Conservation (phyloP, 2,888 invertebrate genomes). For the Brenthis daphne region DNA sequence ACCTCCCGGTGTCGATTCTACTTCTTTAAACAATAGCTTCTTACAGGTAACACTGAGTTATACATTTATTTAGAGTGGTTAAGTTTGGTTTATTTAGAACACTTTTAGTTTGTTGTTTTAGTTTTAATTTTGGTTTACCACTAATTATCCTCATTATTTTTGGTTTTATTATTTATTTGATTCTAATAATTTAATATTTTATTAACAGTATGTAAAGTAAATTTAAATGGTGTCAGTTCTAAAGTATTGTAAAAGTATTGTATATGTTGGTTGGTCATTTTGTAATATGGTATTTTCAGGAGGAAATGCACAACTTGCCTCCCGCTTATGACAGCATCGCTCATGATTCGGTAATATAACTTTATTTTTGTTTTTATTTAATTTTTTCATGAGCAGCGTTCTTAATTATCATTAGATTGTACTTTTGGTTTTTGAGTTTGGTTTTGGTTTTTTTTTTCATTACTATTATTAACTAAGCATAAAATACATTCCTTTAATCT, state of each 20-base stretch:
- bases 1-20: slow-evolving; percentile 83
- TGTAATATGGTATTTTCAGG: slow-evolving; percentile 68
- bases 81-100: not conserved
- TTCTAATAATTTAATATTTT: not conserved
- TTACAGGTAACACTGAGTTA: slow-evolving; percentile 64
- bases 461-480: too few species aligned
- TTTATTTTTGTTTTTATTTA: slow-evolving; percentile 35
- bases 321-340: slow-evolving; percentile 87
- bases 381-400: not conserved
- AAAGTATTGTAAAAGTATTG: slow-evolving; percentile 4
- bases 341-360: slow-evolving; percentile 87
- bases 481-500: too few species aligned
- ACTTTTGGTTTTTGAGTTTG: too few species aligned
- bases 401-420: too few species aligned
- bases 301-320: slow-evolving; percentile 85
- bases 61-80: slow-evolving; percentile 1
- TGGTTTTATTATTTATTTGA: not conserved
- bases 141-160: not conserved
- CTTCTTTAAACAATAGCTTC: slow-evolving; percentile 85
- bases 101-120: not conserved
- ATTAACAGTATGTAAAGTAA: not conserved
- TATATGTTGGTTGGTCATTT: slow-evolving; percentile 9
- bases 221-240: slow-evolving; percentile 13
- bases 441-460: too few species aligned
- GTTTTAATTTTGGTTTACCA: not conserved